phyloP scores from a whole-genome alignment of 2,113 vertebrate genomes.

The Ochotona princeps region DNA sequence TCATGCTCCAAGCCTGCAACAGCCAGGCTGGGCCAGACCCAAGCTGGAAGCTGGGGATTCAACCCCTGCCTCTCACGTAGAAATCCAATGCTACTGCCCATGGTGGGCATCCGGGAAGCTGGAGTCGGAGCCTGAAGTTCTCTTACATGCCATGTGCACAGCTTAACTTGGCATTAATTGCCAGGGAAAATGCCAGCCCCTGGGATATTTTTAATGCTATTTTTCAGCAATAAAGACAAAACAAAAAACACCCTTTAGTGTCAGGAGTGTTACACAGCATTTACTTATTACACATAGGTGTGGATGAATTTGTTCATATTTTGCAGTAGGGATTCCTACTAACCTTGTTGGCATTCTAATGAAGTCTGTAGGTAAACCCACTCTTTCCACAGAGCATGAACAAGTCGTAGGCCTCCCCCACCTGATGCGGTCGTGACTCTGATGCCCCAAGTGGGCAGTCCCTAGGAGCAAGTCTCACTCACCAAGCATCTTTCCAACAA shows the following conservation, averaged over 20 bases:
- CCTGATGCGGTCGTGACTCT: background rate
- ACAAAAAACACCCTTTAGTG: background rate
- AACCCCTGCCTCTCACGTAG: too few relatives aligned
- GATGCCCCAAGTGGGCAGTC: background rate
- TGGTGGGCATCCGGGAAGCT: too few relatives aligned
- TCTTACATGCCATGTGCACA: too few relatives aligned
- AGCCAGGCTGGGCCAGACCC: too few relatives aligned
- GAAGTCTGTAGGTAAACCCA: background rate
- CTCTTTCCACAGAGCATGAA: background rate
- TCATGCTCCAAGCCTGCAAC: too few relatives aligned
- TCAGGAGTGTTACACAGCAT: background rate
- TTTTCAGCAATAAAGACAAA: background rate
- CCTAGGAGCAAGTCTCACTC: background rate
- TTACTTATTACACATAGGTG: background rate
- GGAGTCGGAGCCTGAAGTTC: too few relatives aligned
- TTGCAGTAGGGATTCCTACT: background rate
- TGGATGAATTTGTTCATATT: background rate
- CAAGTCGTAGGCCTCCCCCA: background rate
- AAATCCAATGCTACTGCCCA: too few relatives aligned
- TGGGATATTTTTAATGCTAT: background rate
- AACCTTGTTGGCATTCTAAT: background rate
- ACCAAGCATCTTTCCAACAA: background rate
- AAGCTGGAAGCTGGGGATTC: too few relatives aligned
- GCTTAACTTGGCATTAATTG: too few relatives aligned
- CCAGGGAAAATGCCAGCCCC: too few relatives aligned